A percentile compares a stretch with the other conserved stretches of the same genome.
Conservation (phyloP, 1,140 invertebrate genomes). For the Cotesia typhae region DNA sequence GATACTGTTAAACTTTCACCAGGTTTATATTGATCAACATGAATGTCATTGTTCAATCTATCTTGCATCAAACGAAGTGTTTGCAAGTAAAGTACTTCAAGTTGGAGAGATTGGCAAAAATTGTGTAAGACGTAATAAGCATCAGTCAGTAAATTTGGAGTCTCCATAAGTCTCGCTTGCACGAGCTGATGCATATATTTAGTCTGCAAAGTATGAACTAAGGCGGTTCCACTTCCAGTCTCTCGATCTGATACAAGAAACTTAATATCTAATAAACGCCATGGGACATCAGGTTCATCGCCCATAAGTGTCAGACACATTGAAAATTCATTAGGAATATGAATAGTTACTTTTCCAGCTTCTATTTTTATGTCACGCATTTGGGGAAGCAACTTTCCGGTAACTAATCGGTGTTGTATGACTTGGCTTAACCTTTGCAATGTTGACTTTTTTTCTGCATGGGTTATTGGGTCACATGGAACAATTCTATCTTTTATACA, state of each 20-base stretch:
- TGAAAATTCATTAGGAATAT: conserved; percentile 96
- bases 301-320: conserved; percentile 96
- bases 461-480: conserved; percentile 91
- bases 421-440: conserved; percentile 90
- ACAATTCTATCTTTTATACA: conserved; percentile 94
- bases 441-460: conserved; percentile 84
- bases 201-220: conserved; percentile 93
- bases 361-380: conserved; percentile 94
- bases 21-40: conserved; percentile 91
- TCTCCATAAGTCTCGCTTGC: conserved; percentile 87
- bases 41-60: conserved; percentile 87
- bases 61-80: conserved; percentile 87
- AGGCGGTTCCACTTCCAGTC: conserved; percentile 94
- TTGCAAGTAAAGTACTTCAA: conserved; percentile 96
- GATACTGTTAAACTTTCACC: conserved; percentile 89
- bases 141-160: conserved; percentile 80
- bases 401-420: conserved; percentile 93
- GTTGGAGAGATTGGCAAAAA: conserved; percentile 95
- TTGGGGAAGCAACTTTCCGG: conserved; percentile 89
- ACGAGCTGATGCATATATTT: conserved; percentile 91
- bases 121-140: conserved; percentile 89
- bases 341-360: conserved; percentile 93
- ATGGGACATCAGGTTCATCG: conserved; percentile 89
- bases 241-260: conserved; percentile 97
- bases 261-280: conserved; percentile 93